Evolutionary conservation across 2,797 vertebrate species (phyloP).

Genomic region (Hippoglossus hippoglossus): DNA sequence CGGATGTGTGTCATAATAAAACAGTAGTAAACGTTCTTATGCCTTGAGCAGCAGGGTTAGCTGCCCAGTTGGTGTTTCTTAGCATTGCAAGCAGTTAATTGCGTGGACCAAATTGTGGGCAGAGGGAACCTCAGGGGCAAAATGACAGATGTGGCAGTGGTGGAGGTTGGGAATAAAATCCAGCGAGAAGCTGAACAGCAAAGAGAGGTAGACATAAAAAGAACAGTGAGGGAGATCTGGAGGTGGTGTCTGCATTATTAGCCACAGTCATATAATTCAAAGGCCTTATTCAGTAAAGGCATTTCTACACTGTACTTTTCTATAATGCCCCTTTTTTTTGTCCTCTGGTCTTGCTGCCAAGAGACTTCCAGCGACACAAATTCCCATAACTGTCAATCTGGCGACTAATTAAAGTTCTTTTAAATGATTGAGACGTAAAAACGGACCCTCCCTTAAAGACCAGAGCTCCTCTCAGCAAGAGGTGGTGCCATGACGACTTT

Average conservation of each 20-base stretch:
- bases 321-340: conserved; percentile 42
- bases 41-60: conserved; percentile 53
- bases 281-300: conserved; percentile 40
- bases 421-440: conserved; percentile 49
- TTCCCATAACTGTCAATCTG: conserved; percentile 61
- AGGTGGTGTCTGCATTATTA: conserved; percentile 40
- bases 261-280: conserved; percentile 49
- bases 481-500: conserved; percentile 40
- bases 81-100: conserved; percentile 68
- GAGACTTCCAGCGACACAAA: conserved; percentile 61
- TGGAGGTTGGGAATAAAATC: conserved; percentile 58
- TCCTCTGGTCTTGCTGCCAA: conserved; percentile 26
- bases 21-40: conserved; percentile 36
- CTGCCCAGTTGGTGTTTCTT: conserved; percentile 69
- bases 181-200: conserved; percentile 38
- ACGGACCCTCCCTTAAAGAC: conserved; percentile 41
- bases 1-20: conserved; percentile 52
- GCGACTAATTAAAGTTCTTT: conserved; percentile 59
- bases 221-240: conserved; percentile 31
- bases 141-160: conserved; percentile 69
- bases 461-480: conserved; percentile 26
- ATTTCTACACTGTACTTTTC: conserved; percentile 47
- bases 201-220: conserved; percentile 46
- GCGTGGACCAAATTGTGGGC: conserved; percentile 60
- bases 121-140: conserved; percentile 64